Evolutionary conservation across 2,797 vertebrate genomes (phyloP), one percentile per base, ranked within the genome.

Genomic region (Sebastes elongatus): DNA sequence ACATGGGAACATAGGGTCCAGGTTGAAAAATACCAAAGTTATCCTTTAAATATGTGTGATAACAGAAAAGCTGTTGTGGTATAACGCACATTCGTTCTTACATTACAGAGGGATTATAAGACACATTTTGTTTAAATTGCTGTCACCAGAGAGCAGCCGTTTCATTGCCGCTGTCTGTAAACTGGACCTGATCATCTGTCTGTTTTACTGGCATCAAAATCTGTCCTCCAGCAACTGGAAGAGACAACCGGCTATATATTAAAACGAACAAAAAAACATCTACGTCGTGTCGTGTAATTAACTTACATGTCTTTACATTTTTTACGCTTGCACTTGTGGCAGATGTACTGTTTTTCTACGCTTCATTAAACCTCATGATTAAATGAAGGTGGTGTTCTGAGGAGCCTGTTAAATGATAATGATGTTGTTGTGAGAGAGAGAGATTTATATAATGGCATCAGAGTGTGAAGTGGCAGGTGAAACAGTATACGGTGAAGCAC

Each of bases 311-410:
- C 27, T 63, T 35, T 7, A 38, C 18, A 46, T 25, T 22, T n/a
- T 11, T 23, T 20, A 11, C 1, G 2, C 33, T 2, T 14, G 38
- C 59, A 18, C 38, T 18, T 18, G 13, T 5, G 14, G 52, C 10
- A 10, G 25, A 16, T 10, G 20, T 1, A 20, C 42, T 72, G 10
- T 30, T 49, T 66, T 56, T 28, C 22, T 53, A 13, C 3, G 35
- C 0, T 52, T 76, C 28, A 76, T 38, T 70, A 59, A 55, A 4
- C 18, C 33, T 78, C 52, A 56, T 76, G 20, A 64, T 56, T 69
- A 74, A 79, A 49, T 68, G 1, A 81, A 53, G 33, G 49, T n/a
- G 3, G 9, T 61, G 38, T 13, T 71, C 27, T 61, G 20, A 71
- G 22, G 27, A 23, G 27, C 8, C 16, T 35, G 38, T 62, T 70